Evolutionary conservation across 2,113 vertebrate species (phyloP).

Genomic region (Raja brachyura): DNA sequence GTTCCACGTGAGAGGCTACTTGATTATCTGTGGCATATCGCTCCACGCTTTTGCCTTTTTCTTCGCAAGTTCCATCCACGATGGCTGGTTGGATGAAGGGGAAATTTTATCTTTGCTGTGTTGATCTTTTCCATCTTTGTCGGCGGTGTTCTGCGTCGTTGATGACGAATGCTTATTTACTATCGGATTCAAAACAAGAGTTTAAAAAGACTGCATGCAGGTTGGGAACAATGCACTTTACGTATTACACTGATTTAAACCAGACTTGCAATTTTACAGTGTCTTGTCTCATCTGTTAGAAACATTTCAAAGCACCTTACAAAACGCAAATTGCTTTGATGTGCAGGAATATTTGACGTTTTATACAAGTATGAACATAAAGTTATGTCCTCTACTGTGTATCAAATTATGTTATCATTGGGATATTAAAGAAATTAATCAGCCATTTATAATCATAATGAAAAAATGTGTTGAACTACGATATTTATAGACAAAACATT

Average conservation of each 20-base stretch:
- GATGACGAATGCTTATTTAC: not conserved
- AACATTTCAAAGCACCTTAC: not conserved
- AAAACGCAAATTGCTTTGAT: not conserved
- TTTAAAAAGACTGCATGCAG: not conserved
- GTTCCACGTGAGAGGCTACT: not conserved
- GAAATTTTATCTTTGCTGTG: constrained; percentile 18
- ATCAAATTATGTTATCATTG: not conserved
- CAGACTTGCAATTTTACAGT: not conserved
- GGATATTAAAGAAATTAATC: not conserved
- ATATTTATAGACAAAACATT: not conserved
- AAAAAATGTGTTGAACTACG: not conserved
- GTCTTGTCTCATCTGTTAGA: not conserved
- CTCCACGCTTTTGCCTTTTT: constrained; percentile 97
- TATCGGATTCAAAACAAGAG: no score
- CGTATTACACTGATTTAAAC: not conserved
- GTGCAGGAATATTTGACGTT: not conserved
- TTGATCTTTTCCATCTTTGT: constrained; percentile 25
- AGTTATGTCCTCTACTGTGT: not conserved
- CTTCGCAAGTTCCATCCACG: constrained; percentile 94
- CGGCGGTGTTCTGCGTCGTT: not conserved
- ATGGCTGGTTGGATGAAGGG: constrained; percentile 60
- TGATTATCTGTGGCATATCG: constrained; percentile 60
- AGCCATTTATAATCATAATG: not conserved
- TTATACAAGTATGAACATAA: not conserved
- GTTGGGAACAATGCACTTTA: not conserved